Conservation (phyloP, 2,797 vertebrate species). For the Gymnoscopelus braueri region DNA sequence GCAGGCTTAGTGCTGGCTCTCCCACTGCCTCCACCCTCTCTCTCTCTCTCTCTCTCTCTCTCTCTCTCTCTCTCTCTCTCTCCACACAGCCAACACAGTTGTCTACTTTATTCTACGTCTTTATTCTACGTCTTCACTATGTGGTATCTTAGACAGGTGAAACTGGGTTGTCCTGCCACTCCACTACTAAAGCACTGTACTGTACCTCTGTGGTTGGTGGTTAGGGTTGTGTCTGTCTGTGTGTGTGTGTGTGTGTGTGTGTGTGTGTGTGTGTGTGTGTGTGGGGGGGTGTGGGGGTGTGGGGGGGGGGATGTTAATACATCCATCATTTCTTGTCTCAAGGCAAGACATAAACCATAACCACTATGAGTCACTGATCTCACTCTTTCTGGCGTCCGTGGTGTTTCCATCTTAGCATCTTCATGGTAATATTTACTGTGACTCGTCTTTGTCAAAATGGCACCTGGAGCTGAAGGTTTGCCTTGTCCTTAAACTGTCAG, state of each 20-base stretch:
- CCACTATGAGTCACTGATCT: background rate
- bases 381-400: background rate
- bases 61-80: background rate
- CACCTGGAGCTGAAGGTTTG: background rate
- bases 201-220: too few relatives aligned
- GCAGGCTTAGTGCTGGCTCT: slow-evolving; percentile 50
- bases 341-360: background rate
- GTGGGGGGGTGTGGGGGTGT: background rate
- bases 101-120: too few relatives aligned
- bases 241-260: background rate
- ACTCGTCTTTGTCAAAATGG: background rate
- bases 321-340: background rate
- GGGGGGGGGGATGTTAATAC: background rate
- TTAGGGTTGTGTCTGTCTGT: too few relatives aligned
- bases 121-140: too few relatives aligned
- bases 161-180: too few relatives aligned
- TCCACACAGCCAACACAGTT: background rate
- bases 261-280: background rate
- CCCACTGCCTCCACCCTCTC: slow-evolving; percentile 37
- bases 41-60: background rate
- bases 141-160: too few relatives aligned
- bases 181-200: too few relatives aligned
- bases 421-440: background rate
- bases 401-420: too few relatives aligned
- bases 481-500: too few relatives aligned